Conservation (phyloP, 2,113 vertebrate genomes). For the Oryzias javanicus region DNA sequence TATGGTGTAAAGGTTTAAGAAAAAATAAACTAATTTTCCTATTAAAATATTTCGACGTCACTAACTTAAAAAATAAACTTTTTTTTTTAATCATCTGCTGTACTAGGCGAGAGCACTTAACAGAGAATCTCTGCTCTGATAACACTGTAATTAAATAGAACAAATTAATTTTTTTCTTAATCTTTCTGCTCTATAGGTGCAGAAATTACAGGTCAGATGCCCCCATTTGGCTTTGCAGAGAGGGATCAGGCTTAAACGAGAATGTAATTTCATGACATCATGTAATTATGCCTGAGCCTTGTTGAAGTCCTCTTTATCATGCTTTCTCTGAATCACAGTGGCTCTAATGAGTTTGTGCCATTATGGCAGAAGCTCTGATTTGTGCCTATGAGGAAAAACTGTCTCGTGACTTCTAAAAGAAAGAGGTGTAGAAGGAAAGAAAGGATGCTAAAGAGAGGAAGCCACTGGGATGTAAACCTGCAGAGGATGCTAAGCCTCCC, state of each 20-base stretch:
- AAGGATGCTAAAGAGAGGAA: no score
- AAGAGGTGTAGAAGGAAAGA: no score
- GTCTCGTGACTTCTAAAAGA: no score
- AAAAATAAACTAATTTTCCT: background rate
- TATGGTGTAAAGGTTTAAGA: background rate
- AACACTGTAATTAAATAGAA: slow-evolving; percentile 27
- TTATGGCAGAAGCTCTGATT: slow-evolving; percentile 19
- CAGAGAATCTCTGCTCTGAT: background rate
- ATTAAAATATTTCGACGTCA: background rate
- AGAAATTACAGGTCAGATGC: slow-evolving; percentile 25
- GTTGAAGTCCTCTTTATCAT: slow-evolving; percentile 32
- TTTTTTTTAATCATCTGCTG: slow-evolving; percentile 15
- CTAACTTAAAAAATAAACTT: background rate
- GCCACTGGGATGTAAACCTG: background rate
- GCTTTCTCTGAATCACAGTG: slow-evolving; percentile 32
- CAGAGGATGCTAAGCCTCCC: slow-evolving; percentile 1
- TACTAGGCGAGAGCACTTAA: slow-evolving; percentile 5
- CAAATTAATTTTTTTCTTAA: slow-evolving; percentile 10
- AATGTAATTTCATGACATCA: slow-evolving; percentile 47
- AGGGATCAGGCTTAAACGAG: slow-evolving; percentile 17
- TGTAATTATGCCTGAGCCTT: slow-evolving; percentile 43
- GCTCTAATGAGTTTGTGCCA: slow-evolving; percentile 24
- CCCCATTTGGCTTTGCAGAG: slow-evolving; percentile 5
- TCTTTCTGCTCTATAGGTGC: slow-evolving; percentile 9
- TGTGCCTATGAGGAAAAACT: no score